A percentile compares a stretch with the other conserved stretches of the same genome.
Conservation (phyloP, 2,797 vertebrate species). For the Acipenser transmontanus region DNA sequence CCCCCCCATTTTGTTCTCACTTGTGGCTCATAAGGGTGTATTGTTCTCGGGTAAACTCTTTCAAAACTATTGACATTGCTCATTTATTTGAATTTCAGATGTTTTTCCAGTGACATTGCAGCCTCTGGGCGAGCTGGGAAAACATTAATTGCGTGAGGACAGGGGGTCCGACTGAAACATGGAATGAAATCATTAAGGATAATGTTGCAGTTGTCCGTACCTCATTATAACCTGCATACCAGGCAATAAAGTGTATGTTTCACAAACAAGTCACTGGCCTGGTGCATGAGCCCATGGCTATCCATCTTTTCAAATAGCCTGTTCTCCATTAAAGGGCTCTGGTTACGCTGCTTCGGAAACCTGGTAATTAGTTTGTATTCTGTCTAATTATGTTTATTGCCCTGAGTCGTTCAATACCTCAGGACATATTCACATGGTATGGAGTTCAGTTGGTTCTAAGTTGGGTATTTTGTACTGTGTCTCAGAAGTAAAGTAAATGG, state of each 20-base stretch:
- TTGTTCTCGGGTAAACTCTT: constrained; percentile 96
- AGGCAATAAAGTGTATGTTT: constrained; percentile 77
- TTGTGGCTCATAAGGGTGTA: constrained; percentile 92
- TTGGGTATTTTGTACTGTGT: constrained; percentile 47
- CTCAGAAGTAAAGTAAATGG: too few species aligned
- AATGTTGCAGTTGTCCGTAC: constrained; percentile 83
- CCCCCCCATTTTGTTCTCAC: constrained; percentile 65
- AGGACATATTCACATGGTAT: constrained; percentile 51
- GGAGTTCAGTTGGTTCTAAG: constrained; percentile 54
- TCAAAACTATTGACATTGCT: constrained; percentile 98
- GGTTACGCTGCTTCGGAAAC: constrained; percentile 53
- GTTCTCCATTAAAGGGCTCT: constrained; percentile 60
- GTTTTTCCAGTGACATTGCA: constrained; percentile 52
- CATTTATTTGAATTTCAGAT: constrained; percentile 94
- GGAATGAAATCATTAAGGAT: constrained; percentile 84
- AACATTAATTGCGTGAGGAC: constrained; percentile 81
- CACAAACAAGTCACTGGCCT: constrained; percentile 85
- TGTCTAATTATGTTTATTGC: constrained; percentile 56
- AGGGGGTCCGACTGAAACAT: constrained; percentile 57
- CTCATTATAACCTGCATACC: constrained; percentile 83
- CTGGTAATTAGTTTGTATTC: constrained; percentile 55
- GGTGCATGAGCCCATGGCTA: constrained; percentile 66
- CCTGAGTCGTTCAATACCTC: constrained; percentile 52
- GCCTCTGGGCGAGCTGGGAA: constrained; percentile 75
- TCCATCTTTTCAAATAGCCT: constrained; percentile 61